Percentiles rank a stretch among this genome's conserved stretches.
These are phyloP conservation scores for Perognathus longimembris DNA, from an alignment of 2,113 vertebrate genomes.

Conservation along the genomic window DNA sequence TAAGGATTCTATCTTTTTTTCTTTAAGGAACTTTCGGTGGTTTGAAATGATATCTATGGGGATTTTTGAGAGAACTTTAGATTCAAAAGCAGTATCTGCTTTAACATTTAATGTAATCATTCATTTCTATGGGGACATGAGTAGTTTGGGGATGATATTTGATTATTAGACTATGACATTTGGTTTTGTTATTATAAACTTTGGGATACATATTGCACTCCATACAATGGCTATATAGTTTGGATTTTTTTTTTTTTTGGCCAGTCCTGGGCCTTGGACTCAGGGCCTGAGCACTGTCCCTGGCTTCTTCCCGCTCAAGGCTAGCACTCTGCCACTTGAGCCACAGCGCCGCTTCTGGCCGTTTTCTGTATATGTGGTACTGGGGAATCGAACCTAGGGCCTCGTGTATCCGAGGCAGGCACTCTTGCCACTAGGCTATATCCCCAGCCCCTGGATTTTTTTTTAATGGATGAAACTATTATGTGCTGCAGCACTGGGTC, in stretches of 20 bases:
- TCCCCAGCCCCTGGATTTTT: too few species aligned
- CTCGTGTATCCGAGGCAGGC: too few species aligned
- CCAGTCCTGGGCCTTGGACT: too few species aligned
- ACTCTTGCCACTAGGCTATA: too few species aligned
- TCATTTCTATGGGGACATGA: constrained; percentile 58
- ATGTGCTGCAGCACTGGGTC: not conserved
- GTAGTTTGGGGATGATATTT: constrained; percentile 34
- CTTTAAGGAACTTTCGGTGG: constrained; percentile 11
- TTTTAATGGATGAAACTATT: not conserved
- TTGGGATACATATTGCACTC: not conserved
- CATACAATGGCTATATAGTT: constrained; percentile 27
- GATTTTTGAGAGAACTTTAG: constrained; percentile 17
- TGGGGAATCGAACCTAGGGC: too few species aligned
- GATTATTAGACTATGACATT: not conserved
- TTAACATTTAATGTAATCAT: not conserved
- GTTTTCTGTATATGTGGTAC: too few species aligned
- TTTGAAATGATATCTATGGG: constrained; percentile 49
- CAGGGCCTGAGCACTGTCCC: too few species aligned
- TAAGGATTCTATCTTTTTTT: not conserved
- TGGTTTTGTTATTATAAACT: constrained; percentile 18
- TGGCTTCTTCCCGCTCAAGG: too few species aligned
- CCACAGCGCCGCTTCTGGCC: too few species aligned
- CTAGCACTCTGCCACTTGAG: too few species aligned
- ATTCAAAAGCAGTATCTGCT: constrained; percentile 8
- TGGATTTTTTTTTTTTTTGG: too few species aligned